Evolutionary conservation across 2,797 vertebrate species (phyloP), one percentile per base, ranked within the genome.

Genomic region (Syncerus caffer): DNA sequence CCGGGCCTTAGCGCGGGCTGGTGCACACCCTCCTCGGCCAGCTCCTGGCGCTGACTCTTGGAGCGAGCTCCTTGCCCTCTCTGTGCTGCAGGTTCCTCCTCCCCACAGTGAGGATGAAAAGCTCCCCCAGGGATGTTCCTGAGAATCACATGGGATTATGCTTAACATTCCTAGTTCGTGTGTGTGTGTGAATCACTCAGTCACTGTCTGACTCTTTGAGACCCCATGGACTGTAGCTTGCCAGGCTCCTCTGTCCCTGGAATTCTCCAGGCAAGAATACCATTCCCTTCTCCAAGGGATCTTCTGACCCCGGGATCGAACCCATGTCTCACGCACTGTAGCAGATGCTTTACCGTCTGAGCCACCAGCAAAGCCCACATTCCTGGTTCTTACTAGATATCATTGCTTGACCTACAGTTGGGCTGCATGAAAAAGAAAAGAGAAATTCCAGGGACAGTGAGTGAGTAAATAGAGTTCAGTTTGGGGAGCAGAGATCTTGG

Each of bases 61-160:
- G 45, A 62, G 34, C n/a, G 4, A 23, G 1, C 4, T 55, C 8
- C 10, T 71, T 74, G 3, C 3, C 7, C 3, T 29, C n/a, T 62
- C 34, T 60, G 21, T 31, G 4, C 50, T 60, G 4, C 64, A 42
- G 89, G 1, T 3, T 7, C 50, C 64, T 82, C 17, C 15, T 84
- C 64, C 29, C 25, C 14, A 21, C 47, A 62, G 6, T 27, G 31
- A 94, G 47, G 34, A 16, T 19, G 38, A 25, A 60, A 45, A 7
- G 19, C 38, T 38, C 7, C 17, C 50, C n/a, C 42, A 17, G 8
- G 7, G 11, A 38, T 58, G n/a, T 16, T 14, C 15, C 53, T n/a
- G 25, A 80, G 47, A 51, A 29, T 7, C 3, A 10, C 14, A 0
- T 2, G 14, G 1, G 27, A 13, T 34, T 34, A 2, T 1, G 0